Percentiles rank a stretch among this genome's conserved stretches.
Evolutionary conservation across 2,113 vertebrate genomes (phyloP).

Genomic region (Cottus gobio): DNA sequence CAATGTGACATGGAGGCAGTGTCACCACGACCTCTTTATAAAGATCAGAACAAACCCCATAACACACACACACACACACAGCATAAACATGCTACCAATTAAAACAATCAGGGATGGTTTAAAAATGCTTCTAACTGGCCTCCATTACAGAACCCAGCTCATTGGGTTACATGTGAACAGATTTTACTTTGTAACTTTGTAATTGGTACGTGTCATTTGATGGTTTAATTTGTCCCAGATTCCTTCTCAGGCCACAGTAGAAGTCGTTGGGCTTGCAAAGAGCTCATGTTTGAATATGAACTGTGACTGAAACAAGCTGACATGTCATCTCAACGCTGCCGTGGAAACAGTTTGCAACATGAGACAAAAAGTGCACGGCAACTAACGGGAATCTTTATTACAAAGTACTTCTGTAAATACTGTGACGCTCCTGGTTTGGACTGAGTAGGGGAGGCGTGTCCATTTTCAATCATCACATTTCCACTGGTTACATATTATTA

Average conservation of each 20-base stretch:
- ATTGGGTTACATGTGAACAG: constrained; percentile 9
- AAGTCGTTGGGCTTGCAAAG: too few relatives aligned
- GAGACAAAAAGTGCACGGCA: too few relatives aligned
- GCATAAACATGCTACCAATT: constrained; percentile 15
- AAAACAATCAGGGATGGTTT: constrained; percentile 20
- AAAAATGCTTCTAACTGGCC: constrained; percentile 2
- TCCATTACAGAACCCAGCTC: constrained; percentile 24
- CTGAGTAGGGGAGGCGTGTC: neutral
- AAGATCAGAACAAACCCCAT: neutral
- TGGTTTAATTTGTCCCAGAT: constrained; percentile 64
- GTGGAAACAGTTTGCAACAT: too few relatives aligned
- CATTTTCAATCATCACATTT: neutral
- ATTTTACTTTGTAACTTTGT: constrained; percentile 41
- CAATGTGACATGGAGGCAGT: constrained; percentile 15
- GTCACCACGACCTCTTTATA: constrained; percentile 4
- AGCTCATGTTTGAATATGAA: too few relatives aligned
- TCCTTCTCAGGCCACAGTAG: constrained; percentile 51
- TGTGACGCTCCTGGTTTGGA: too few relatives aligned
- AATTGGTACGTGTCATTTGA: constrained; percentile 60
- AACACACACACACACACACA: constrained; percentile 13
- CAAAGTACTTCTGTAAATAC: too few relatives aligned
- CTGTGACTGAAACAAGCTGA: too few relatives aligned
- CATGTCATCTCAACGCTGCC: too few relatives aligned
- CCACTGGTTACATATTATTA: neutral
- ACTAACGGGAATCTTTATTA: too few relatives aligned